phyloP scores from a whole-genome alignment of 2,888 invertebrate genomes.

The Tenthredo amoena region DNA sequence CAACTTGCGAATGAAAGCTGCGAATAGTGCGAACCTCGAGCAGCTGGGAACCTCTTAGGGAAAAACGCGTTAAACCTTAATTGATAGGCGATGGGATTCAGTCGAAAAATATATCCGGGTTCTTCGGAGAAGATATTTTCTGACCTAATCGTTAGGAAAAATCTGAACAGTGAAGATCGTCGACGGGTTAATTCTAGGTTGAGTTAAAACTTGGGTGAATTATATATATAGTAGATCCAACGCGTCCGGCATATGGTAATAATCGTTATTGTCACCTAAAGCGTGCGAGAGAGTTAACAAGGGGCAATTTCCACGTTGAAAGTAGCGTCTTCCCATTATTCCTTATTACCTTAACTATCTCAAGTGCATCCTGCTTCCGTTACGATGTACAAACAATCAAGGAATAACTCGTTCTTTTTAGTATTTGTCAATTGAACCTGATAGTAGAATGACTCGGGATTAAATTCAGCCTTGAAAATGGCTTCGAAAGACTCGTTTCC shows the following conservation, averaged over 20 bases:
- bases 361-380: slow-evolving; percentile 60
- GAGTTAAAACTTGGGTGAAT: neutral
- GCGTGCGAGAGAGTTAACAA: slow-evolving; percentile 38
- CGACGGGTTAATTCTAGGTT: neutral
- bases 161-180: neutral
- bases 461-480: neutral
- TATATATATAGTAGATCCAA: neutral
- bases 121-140: neutral
- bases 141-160: neutral
- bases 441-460: neutral
- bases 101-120: neutral
- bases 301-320: slow-evolving; percentile 41
- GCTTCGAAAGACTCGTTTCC: neutral
- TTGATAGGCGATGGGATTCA: neutral
- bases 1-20: slow-evolving; percentile 26
- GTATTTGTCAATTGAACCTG: neutral
- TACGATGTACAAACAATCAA: slow-evolving; percentile 14
- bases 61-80: neutral
- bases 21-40: neutral
- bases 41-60: neutral
- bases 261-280: slow-evolving; percentile 46
- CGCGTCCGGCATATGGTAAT: slow-evolving; percentile 22
- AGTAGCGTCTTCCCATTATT: slow-evolving; percentile 53
- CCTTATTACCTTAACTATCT: slow-evolving; percentile 65
- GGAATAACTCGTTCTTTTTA: neutral